phyloP scores from a whole-genome alignment of 23 tunicate species.

The Botrylloides violaceus region DNA sequence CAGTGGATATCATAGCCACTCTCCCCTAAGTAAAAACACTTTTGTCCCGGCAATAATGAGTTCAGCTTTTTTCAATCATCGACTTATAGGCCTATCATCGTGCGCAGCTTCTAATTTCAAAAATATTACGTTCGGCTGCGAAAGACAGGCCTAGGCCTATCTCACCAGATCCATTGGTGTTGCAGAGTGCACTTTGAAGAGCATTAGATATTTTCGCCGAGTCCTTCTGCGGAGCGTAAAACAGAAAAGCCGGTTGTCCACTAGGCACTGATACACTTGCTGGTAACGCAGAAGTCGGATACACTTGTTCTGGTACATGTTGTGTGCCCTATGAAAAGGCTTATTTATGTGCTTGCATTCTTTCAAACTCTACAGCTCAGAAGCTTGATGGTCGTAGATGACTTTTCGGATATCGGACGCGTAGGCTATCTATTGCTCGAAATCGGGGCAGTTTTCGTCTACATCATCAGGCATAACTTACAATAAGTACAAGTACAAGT shows the following conservation, averaged over 20 bases:
- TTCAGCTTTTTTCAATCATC: too few species aligned
- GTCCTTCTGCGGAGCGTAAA: constrained; percentile 74
- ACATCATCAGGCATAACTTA: too few species aligned
- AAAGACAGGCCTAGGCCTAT: neutral
- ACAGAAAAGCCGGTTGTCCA: constrained; percentile 70
- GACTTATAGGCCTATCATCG: neutral
- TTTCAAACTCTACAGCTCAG: neutral
- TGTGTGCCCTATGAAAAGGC: constrained; percentile 50
- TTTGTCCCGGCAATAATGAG: too few species aligned
- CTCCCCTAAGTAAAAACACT: too few species aligned
- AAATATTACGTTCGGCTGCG: too few species aligned
- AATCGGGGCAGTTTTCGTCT: too few species aligned
- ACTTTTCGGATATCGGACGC: too few species aligned
- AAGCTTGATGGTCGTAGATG: too few species aligned
- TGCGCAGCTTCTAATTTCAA: too few species aligned
- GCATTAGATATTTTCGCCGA: constrained; percentile 47
- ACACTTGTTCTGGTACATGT: constrained; percentile 22
- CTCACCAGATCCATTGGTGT: neutral
- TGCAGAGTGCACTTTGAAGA: constrained; percentile 41
- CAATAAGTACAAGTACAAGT: too few species aligned
- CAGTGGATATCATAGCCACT: too few species aligned
- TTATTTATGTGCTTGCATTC: neutral
- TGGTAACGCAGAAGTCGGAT: constrained; percentile 2
- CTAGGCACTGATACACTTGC: constrained; percentile 58
- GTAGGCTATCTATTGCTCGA: too few species aligned